phyloP scores from a whole-genome alignment of 2,797 vertebrate species.

The Enteromius radiatus region DNA sequence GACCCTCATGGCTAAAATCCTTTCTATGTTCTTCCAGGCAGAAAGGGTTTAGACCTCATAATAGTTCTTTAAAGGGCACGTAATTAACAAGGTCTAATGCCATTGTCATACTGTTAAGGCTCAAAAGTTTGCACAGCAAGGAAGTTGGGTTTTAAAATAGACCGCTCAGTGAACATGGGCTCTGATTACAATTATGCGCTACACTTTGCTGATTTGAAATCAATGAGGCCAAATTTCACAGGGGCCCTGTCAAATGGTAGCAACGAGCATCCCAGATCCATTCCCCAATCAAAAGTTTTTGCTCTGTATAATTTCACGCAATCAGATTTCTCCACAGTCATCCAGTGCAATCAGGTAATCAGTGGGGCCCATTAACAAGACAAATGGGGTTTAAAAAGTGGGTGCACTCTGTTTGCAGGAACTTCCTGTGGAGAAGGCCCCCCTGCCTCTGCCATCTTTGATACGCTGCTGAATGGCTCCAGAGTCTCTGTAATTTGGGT shows the following conservation, averaged over 20 bases:
- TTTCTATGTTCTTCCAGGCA: conserved; percentile 47
- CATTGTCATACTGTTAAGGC: conserved; percentile 71
- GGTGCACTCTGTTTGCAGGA: conserved; percentile 85
- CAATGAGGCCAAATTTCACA: conserved; percentile 84
- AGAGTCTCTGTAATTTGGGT: conserved; percentile 63
- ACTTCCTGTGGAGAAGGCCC: conserved; percentile 82
- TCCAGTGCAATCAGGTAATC: conserved; percentile 89
- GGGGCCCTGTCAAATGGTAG: conserved; percentile 78
- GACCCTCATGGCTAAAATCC: conserved; percentile 41
- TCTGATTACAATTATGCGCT: conserved; percentile 86
- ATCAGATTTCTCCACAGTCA: conserved; percentile 89
- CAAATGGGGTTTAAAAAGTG: conserved; percentile 86
- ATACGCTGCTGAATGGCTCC: conserved; percentile 75
- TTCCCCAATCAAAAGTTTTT: conserved; percentile 86
- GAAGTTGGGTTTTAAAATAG: conserved; percentile 75
- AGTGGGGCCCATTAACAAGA: conserved; percentile 86
- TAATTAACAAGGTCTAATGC: conserved; percentile 62
- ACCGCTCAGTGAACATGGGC: conserved; percentile 70
- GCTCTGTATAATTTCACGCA: conserved; percentile 87
- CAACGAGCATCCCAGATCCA: conserved; percentile 79
- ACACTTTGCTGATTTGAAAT: conserved; percentile 86
- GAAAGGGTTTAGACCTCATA: conserved; percentile 36
- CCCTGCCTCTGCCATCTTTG: conserved; percentile 74
- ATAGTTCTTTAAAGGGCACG: conserved; percentile 49
- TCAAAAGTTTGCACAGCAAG: conserved; percentile 70